Evolutionary conservation across 2,888 invertebrate species (phyloP).

Genomic region (Mimumesa dahlbomi): DNA sequence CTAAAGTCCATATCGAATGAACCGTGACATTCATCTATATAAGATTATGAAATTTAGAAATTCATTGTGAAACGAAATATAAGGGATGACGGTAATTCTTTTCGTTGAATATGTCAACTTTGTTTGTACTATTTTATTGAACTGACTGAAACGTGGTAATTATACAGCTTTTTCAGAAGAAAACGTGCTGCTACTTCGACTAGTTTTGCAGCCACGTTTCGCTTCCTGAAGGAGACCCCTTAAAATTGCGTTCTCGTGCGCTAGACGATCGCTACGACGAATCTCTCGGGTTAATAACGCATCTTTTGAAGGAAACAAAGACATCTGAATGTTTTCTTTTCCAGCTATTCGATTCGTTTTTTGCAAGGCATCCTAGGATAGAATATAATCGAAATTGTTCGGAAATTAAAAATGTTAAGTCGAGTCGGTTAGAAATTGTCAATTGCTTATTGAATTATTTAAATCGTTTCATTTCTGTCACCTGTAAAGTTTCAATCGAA

Average conservation of each 20-base stretch:
- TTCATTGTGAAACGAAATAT: too few species aligned
- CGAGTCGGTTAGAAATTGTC: too few species aligned
- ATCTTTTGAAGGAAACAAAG: conserved; percentile 54
- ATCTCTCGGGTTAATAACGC: conserved; percentile 55
- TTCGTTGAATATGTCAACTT: too few species aligned
- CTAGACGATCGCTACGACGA: conserved; percentile 57
- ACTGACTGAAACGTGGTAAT: not conserved
- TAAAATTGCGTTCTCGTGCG: conserved; percentile 58
- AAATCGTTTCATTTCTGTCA: too few species aligned
- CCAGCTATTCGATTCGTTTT: conserved; percentile 23
- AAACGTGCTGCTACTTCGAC: conserved; percentile 18
- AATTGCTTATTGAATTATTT: too few species aligned
- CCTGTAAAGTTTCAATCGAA: conserved; percentile 61
- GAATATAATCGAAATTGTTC: not conserved
- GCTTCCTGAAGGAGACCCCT: conserved; percentile 54
- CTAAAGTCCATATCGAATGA: too few species aligned
- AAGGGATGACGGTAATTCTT: too few species aligned
- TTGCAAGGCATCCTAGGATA: conserved; percentile 53
- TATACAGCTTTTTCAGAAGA: conserved; percentile 10
- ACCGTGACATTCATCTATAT: too few species aligned
- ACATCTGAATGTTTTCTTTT: conserved; percentile 33
- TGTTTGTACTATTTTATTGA: not conserved
- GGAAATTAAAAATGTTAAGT: too few species aligned
- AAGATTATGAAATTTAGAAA: too few species aligned
- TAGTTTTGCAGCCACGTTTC: conserved; percentile 32